Evolutionary conservation across 2,113 vertebrate species (phyloP).

Genomic region (Dicentrarchus labrax): DNA sequence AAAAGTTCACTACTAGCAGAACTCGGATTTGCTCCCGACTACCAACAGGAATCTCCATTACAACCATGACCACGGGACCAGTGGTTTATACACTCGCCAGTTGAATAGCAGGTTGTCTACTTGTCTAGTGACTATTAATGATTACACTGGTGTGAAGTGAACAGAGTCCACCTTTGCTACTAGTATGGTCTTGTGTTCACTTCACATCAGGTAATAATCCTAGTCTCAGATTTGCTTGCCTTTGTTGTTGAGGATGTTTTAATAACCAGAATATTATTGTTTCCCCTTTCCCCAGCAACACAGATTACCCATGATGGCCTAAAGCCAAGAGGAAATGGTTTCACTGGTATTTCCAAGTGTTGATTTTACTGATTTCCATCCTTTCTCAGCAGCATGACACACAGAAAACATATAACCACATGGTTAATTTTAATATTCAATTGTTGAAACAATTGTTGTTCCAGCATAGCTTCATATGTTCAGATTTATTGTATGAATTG

Average conservation of each 20-base stretch:
- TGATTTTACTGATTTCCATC: no score
- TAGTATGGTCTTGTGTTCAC: constrained; percentile 41
- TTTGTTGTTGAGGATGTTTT: neutral
- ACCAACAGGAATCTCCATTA: constrained; percentile 44
- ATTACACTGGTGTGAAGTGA: constrained; percentile 61
- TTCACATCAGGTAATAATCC: constrained; percentile 56
- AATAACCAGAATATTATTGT: no score
- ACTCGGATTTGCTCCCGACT: constrained; percentile 85
- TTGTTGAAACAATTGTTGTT: no score
- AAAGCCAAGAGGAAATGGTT: no score
- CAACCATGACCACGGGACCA: neutral
- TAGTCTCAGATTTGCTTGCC: neutral
- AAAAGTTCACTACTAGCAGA: constrained; percentile 91
- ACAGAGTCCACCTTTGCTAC: constrained; percentile 22
- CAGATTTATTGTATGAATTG: no score
- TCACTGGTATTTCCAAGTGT: no score
- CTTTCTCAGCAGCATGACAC: no score
- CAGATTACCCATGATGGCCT: no score
- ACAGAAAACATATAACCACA: no score
- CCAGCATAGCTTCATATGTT: no score
- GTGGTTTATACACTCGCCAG: neutral
- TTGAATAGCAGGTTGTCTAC: constrained; percentile 25
- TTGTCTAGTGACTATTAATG: neutral
- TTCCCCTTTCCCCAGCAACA: no score
- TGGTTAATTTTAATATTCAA: no score